Evolutionary conservation across 1,140 invertebrate genomes (phyloP), one percentile per base, ranked within the genome.

Genomic region (Acromyrmex charruanus): DNA sequence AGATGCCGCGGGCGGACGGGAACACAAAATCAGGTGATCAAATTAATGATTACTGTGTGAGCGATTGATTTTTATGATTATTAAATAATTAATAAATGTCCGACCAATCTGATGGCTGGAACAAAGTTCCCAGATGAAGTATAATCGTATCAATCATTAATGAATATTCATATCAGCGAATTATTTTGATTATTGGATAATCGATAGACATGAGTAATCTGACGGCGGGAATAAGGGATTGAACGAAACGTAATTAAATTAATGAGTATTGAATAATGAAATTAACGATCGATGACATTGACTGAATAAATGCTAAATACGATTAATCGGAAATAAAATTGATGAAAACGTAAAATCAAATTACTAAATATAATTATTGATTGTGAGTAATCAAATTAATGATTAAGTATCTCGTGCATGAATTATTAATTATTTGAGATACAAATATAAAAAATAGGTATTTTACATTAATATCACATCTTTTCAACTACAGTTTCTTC

Each of bases 11-110:
- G 12, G n/a, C 39, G 18, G 28, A n/a, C 39, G 71, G 28, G 31
- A 51, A 16, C 49, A 61, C 68, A 53, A 85, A 82, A 51, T 77
- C 63, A 68, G 7, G n/a, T 14, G 63, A 86, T 81, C 63, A 61
- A 66, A 74, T 77, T 66, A 85, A 90, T 55, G 63, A 80, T 66
- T 49, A 7, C 21, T 0, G 14, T 3, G 1, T 18, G 10, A n/a
- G 14, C 65, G 31, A 55, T 71, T 71, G 49, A 53, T 71, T 69
- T 39, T 58, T 69, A 71, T 58, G 31, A 71, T 68, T 39, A 71
- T 44, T 16, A 9, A 69, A 16, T 71, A 66, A 66, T 18, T 44
- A 21, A 31, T 66, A 14, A 49, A 16, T 59, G 58, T 49, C 3
- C 3, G 39, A 77, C 39, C n/a, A 3, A 77, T 63, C 18, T 12